phyloP scores from a whole-genome alignment of 2,113 vertebrate genomes.

The Oplegnathus fasciatus region DNA sequence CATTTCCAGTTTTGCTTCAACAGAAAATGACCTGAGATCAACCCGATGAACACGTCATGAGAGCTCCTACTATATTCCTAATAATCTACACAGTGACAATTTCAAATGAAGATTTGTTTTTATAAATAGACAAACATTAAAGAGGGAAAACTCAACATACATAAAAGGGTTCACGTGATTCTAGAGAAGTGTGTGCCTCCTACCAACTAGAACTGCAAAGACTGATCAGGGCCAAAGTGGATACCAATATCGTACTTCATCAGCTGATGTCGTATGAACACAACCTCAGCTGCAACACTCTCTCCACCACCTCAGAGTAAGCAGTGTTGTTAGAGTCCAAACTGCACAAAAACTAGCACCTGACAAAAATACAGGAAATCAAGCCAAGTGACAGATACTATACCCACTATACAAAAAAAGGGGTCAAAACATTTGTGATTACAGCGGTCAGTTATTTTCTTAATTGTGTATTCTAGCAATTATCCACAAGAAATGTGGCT shows the following conservation, averaged over 20 bases:
- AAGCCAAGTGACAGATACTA: background rate
- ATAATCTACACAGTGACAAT: too few species aligned
- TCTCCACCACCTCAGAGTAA: background rate
- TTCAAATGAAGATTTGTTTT: too few species aligned
- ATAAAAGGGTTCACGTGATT: background rate
- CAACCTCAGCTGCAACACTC: too few species aligned
- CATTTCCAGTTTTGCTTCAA: too few species aligned
- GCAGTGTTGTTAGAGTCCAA: background rate
- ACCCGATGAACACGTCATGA: too few species aligned
- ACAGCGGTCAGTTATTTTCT: background rate
- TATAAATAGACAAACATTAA: too few species aligned
- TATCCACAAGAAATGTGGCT: too few species aligned
- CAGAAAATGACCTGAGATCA: too few species aligned
- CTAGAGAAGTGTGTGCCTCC: background rate
- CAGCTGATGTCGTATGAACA: too few species aligned
- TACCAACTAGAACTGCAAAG: background rate
- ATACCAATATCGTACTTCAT: background rate
- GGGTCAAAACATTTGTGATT: background rate
- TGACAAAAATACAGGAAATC: slow-evolving; percentile 1
- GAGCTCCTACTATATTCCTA: too few species aligned
- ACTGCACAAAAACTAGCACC: background rate
- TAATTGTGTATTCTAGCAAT: background rate
- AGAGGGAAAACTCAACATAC: background rate
- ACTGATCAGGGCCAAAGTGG: background rate
- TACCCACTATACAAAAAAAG: too few species aligned